These are phyloP conservation scores for Momotus momota DNA, from an alignment of 2,797 vertebrate genomes.

Conservation along the genomic window DNA sequence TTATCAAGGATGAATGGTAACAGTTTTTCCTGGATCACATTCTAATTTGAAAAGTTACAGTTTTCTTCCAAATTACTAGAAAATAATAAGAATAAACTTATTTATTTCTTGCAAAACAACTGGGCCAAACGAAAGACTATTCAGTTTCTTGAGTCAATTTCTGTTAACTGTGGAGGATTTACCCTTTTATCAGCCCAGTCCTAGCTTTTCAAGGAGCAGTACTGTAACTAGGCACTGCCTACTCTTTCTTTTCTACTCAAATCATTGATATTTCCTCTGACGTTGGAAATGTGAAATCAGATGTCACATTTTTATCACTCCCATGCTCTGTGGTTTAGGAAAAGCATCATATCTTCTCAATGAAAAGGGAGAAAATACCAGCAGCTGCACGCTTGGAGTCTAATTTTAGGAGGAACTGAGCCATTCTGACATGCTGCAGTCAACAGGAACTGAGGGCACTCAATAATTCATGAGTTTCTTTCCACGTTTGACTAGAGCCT, in stretches of 20 bases:
- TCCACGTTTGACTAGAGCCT: slow-evolving; percentile 7
- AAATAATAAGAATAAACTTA: not conserved
- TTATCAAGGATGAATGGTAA: not conserved
- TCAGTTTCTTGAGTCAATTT: not conserved
- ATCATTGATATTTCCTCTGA: not conserved
- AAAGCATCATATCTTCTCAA: not conserved
- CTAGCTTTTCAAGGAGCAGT: not conserved
- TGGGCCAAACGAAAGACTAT: not conserved
- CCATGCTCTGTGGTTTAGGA: not conserved
- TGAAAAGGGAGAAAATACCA: not conserved
- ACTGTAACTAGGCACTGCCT: not conserved
- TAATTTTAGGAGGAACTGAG: slow-evolving; percentile 57
- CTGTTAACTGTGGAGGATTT: not conserved
- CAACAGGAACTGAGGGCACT: slow-evolving; percentile 31
- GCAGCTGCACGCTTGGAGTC: not conserved
- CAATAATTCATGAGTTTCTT: slow-evolving; percentile 42
- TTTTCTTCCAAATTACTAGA: not conserved
- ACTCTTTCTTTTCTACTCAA: not conserved
- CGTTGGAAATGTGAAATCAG: not conserved
- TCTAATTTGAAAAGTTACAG: not conserved
- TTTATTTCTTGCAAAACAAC: not conserved
- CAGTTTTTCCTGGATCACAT: not conserved
- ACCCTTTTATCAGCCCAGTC: not conserved
- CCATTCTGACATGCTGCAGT: slow-evolving; percentile 26
- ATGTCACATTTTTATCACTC: not conserved